Evolutionary conservation across 2,113 vertebrate genomes (phyloP).

Genomic region (Ardeotis arabs): DNA sequence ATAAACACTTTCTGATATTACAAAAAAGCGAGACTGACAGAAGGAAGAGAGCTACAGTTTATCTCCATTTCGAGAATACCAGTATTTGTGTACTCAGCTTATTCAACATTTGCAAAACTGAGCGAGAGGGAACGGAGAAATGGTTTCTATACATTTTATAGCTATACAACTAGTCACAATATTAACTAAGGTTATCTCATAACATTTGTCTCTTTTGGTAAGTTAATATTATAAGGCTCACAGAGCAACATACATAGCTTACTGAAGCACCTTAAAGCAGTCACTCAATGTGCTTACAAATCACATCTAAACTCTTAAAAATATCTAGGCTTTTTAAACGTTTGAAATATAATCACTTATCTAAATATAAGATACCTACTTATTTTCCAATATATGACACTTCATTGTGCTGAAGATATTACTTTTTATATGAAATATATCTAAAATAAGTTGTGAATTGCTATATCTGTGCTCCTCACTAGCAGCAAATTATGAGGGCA

Average conservation of each 20-base stretch:
- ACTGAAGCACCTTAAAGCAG: background rate
- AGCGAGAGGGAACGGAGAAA: background rate
- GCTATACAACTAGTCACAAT: background rate
- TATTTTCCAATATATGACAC: background rate
- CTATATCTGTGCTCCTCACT: background rate
- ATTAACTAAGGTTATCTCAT: background rate
- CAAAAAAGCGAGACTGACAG: background rate
- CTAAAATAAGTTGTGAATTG: background rate
- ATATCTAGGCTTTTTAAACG: background rate
- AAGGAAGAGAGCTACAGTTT: background rate
- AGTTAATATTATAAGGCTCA: background rate
- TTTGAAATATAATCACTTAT: background rate
- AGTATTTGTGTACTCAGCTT: background rate
- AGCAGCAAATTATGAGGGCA: background rate
- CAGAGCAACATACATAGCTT: background rate
- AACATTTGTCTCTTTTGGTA: background rate
- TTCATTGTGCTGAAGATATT: background rate
- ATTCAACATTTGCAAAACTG: background rate
- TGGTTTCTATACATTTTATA: background rate
- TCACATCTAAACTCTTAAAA: background rate
- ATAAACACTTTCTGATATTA: background rate
- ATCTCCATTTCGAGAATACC: background rate
- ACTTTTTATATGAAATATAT: background rate
- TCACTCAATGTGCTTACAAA: background rate
- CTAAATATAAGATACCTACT: background rate